Base-by-base conservation (phyloP, 2,113 vertebrate genomes). In the Aviceda subcristata region DNA sequence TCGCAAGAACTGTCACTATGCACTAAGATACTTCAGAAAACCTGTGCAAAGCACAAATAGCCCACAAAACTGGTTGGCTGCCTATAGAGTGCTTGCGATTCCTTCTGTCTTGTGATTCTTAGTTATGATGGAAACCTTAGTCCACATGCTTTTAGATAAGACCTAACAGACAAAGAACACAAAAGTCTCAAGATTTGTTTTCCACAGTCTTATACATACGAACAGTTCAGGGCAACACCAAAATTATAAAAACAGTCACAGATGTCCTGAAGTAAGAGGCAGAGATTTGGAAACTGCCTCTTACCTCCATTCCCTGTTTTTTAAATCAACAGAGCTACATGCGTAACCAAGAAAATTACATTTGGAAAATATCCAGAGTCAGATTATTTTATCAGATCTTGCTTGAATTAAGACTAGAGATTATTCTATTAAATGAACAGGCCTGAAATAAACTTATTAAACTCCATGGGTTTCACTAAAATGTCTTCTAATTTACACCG, bases 361-460 rank as follows among this genome's bases (percentile, higher is more conserved):
- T 93, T 94, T 95, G 85, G 74, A 95, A 97, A 93, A 43, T 53
- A 85, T 72, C 66, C 79, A 76, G 69, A 75, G n/a, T 55, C 39
- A 88, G 84, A 92, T 68, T 84, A 45, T 81, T 94, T 94, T 89
- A 95, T 91, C 90, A 91, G 91, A 51, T 78, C 68, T 91, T 84
- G n/a, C 79, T 43, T 84, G 63, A 89, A 84, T 84, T 92, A 78
- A 91, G 53, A 75, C 41, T 80, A 59, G 22, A 72, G 6, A 86
- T 94, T 87, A 36, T 71, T 60, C 38, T 88, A 91, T 75, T 78
- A 64, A 87, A 78, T 18, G 18, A 81, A 45, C 7, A 18, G n/a
- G 21, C 12, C 76, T 81, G 86, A 84, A 79, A 74, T 64, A 91
- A 74, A 77, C 45, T 45, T 51, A 53, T 63, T 79, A 57, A 72